A percentile compares a stretch with the other conserved stretches of the same genome.
These are phyloP conservation scores for Prunella himalayana DNA, from an alignment of 2,113 vertebrate genomes.

Conservation along the genomic window DNA sequence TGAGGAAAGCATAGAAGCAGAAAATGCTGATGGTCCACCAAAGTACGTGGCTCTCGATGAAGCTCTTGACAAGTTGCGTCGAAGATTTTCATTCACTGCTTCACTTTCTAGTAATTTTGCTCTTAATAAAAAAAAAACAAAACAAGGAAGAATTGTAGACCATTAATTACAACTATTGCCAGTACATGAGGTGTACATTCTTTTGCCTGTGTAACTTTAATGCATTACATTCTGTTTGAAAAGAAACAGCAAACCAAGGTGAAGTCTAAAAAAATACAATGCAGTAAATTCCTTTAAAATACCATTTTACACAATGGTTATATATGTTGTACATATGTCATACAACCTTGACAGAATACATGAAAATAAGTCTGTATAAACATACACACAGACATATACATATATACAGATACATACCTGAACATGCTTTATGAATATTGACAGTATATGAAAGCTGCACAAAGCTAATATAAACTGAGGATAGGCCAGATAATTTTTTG, in stretches of 20 bases:
- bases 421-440: rapidly evolving
- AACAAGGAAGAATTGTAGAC: not conserved
- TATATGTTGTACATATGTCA: not conserved
- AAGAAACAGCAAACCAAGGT: not conserved
- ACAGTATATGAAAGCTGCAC: not conserved
- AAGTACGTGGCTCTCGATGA: conserved; percentile 83
- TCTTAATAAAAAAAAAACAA: conserved; percentile 62
- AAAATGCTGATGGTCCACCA: conserved; percentile 75
- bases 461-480: not conserved
- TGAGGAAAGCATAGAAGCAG: conserved; percentile 71
- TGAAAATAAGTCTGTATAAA: not conserved
- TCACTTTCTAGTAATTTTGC: conserved; percentile 96
- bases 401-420: not conserved
- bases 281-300: not conserved
- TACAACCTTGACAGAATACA: not conserved
- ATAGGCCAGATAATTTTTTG: not conserved
- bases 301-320: not conserved
- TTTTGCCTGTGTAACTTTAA: not conserved
- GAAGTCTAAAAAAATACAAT: not conserved
- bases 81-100: conserved; percentile 89
- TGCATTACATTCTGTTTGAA: not conserved
- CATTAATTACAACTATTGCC: not conserved
- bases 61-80: conserved; percentile 86
- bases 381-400: not conserved
- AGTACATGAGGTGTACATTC: not conserved